Evolutionary conservation across 2,888 invertebrate species (phyloP).

Genomic region (Amaurobius ferox): DNA sequence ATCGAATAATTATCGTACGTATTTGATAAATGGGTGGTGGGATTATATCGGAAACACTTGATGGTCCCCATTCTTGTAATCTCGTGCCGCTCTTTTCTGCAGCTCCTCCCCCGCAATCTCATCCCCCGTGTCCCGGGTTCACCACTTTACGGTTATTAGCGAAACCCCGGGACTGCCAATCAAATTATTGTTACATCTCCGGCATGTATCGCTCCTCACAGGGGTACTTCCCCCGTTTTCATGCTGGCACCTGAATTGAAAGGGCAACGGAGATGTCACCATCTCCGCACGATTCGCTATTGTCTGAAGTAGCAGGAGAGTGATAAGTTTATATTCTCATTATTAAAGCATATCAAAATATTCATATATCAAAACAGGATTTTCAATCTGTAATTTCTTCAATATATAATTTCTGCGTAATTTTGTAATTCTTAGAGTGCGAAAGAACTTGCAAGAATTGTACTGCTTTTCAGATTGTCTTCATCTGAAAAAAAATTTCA

Average conservation of each 20-base stretch:
- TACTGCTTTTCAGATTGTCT: too few species aligned
- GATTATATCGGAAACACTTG: conserved; percentile 66
- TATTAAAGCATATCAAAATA: too few species aligned
- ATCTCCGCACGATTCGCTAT: neutral
- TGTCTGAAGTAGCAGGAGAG: neutral
- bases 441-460: too few species aligned
- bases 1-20: conserved; percentile 13
- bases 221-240: neutral
- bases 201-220: conserved; percentile 25
- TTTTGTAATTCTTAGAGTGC: too few species aligned
- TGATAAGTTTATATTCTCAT: too few species aligned
- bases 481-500: too few species aligned
- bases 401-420: too few species aligned
- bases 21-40: conserved; percentile 65
- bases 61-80: conserved; percentile 55
- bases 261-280: conserved; percentile 4
- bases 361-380: too few species aligned
- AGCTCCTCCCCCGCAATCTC: conserved; percentile 48
- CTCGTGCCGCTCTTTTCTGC: conserved; percentile 51
- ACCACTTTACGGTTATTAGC: conserved; percentile 71
- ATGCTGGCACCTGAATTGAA: neutral
- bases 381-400: too few species aligned
- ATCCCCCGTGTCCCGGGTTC: conserved; percentile 73
- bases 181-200: conserved; percentile 71
- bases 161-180: conserved; percentile 61